Percentiles rank a stretch among this genome's conserved stretches.
phyloP scores from a whole-genome alignment of 2,888 invertebrate genomes.

The Timandra comae region DNA sequence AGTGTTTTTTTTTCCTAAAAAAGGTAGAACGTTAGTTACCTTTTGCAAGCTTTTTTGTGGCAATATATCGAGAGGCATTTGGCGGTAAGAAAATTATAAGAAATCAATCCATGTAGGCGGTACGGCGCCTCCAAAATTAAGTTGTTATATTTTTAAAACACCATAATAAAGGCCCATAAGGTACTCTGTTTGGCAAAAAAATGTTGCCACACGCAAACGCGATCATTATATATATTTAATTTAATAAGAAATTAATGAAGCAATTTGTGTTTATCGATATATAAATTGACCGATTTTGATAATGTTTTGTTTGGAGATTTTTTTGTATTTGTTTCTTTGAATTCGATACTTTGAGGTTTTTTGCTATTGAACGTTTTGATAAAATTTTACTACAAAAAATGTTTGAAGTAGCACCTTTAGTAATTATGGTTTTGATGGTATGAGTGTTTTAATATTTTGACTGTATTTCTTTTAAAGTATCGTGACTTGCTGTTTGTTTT shows the following conservation, averaged over 20 bases:
- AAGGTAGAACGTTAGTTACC: constrained; percentile 7
- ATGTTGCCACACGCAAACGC: constrained; percentile 60
- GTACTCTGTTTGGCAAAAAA: constrained; percentile 62
- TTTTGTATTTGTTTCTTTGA: constrained; percentile 20
- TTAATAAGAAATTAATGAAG: constrained; percentile 54
- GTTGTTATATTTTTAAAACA: constrained; percentile 65
- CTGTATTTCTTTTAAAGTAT: constrained; percentile 27
- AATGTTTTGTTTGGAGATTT: constrained; percentile 30
- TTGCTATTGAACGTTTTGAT: constrained; percentile 13
- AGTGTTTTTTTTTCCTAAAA: not conserved
- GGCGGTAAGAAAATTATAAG: constrained; percentile 65
- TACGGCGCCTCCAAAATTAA: constrained; percentile 69
- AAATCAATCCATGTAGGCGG: constrained; percentile 70
- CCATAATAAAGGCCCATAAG: constrained; percentile 57
- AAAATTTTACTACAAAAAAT: constrained; percentile 4
- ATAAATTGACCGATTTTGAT: constrained; percentile 45
- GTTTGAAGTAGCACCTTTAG: constrained; percentile 19
- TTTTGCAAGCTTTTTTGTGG: constrained; percentile 45
- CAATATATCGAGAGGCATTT: constrained; percentile 46
- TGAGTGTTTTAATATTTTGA: constrained; percentile 5
- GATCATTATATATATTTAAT: constrained; percentile 57
- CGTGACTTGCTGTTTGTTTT: constrained; percentile 26
- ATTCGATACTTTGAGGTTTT: constrained; percentile 5
- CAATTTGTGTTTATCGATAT: constrained; percentile 49
- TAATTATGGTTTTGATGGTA: constrained; percentile 11